Evolutionary conservation across 1,140 invertebrate genomes (phyloP).

Genomic region (Diploscapter pachys): DNA sequence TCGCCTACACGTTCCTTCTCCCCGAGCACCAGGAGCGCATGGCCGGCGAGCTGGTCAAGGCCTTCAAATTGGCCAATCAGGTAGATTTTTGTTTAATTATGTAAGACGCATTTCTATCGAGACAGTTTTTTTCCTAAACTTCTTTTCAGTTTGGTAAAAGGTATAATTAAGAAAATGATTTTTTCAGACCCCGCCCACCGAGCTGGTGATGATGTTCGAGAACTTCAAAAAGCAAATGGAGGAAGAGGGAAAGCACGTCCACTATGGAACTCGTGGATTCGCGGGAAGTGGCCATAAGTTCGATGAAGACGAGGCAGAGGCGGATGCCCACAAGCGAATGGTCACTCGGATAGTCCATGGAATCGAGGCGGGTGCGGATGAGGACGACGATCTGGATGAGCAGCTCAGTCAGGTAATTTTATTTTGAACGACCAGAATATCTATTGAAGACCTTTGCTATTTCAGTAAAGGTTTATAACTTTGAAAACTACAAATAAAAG

Average conservation of each 20-base stretch:
- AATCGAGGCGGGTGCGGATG: no score
- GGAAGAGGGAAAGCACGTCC: slow-evolving; percentile 78
- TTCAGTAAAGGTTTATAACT: slow-evolving; percentile 79
- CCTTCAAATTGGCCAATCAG: slow-evolving; percentile 51
- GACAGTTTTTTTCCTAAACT: no score
- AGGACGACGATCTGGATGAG: neutral
- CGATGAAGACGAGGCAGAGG: slow-evolving; percentile 93
- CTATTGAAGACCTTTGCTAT: slow-evolving; percentile 59
- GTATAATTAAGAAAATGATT: no score
- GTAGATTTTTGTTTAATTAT: neutral
- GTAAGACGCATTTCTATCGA: no score
- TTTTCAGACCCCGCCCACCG: slow-evolving; percentile 34
- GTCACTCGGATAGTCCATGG: slow-evolving; percentile 6
- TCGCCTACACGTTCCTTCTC: slow-evolving; percentile 92
- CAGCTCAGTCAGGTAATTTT: no score
- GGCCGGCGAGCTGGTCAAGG: slow-evolving; percentile 55
- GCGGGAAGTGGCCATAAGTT: slow-evolving; percentile 83
- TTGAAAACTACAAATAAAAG: slow-evolving; percentile 95
- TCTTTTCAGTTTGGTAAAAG: no score
- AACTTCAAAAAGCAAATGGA: slow-evolving; percentile 49
- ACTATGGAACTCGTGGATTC: slow-evolving; percentile 80
- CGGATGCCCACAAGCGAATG: slow-evolving; percentile 83
- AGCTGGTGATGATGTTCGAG: slow-evolving; percentile 53
- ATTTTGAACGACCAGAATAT: slow-evolving; percentile 69
- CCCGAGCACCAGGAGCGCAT: slow-evolving; percentile 74